Base-by-base conservation (phyloP, 2,797 vertebrate species). In the Heteromormyrus szaboi region DNA sequence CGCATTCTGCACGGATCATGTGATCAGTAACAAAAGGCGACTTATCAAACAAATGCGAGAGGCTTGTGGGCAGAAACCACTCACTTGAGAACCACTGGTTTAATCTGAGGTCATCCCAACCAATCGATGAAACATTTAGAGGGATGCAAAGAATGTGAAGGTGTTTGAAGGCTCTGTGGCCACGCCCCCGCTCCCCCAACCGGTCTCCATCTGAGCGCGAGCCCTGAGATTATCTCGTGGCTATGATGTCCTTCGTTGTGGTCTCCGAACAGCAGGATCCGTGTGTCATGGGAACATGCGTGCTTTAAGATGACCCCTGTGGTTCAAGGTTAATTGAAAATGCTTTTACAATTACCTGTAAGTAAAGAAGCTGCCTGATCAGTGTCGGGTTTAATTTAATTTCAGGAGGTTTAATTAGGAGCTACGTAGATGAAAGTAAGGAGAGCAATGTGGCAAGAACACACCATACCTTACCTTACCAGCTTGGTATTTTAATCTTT, bases 321-420 rank as follows among this genome's bases (percentile, higher is more conserved):
- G 25, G 33, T 51, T 88, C 46, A 62, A 83, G 88, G 76, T 81
- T 59, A 59, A 88, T 88, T 88, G 37, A 33, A 84, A 83, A 59
- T 25, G 25, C 9, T 83, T 83, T 88, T 62, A 44, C 25, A n/a
- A 25, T 56, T 41, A 88, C 72, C 65, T 59, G 72, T 59, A 84
- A 88, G 48, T 56, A 59, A 88, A 37, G 25, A 51, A 51, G n/a
- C 46, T 56, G 29, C 33, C 29, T 44, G 51, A 33, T 56, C 19
- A 14, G 50, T 22, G 50, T n/a, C 12, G 3, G 29, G 37, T n/a
- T 68, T 87, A 41, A 88, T 88, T 88, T 83, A 59, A 56, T 81
- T 88, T 88, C 25, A 8, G n/a, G 50, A 44, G 76, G 88, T 56
- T 56, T 88, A 83, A 88, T 88, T 81, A 83, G 33, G 72, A 46